Evolutionary conservation across 2,888 invertebrate genomes (phyloP).

Genomic region (Meliscaeva auricollis): DNA sequence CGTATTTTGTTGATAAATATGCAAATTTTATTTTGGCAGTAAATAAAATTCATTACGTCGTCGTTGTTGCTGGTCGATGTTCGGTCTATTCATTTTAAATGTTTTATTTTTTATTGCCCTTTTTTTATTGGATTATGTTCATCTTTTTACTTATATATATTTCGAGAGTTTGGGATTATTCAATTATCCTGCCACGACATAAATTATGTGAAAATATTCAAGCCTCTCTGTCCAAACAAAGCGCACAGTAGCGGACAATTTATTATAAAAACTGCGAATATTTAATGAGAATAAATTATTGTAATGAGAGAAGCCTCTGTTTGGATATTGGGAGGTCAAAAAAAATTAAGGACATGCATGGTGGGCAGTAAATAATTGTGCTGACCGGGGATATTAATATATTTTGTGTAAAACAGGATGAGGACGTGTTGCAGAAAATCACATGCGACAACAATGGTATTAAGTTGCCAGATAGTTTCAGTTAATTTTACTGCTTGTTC

Average conservation of each 20-base stretch:
- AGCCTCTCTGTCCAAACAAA: conserved; percentile 29
- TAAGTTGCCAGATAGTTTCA: neutral
- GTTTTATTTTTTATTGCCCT: conserved; percentile 4
- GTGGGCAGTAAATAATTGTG: conserved; percentile 8
- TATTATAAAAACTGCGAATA: conserved; percentile 54
- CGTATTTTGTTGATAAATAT: conserved; percentile 51
- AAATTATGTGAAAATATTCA: conserved; percentile 49
- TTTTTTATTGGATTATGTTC: conserved; percentile 65
- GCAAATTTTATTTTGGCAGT: conserved; percentile 74
- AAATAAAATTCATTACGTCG: conserved; percentile 73
- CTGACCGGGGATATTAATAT: neutral
- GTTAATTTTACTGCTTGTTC: neutral
- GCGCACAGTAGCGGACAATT: conserved; percentile 31
- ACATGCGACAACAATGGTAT: neutral
- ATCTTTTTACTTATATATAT: conserved; percentile 31
- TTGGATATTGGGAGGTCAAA: neutral
- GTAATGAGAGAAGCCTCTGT: conserved; percentile 28
- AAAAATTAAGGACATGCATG: neutral
- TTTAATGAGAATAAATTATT: conserved; percentile 54
- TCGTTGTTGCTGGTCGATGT: conserved; percentile 54
- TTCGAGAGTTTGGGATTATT: conserved; percentile 53
- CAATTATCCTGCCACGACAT: conserved; percentile 66
- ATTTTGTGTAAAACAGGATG: neutral
- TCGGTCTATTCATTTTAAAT: conserved; percentile 60
- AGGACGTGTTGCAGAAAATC: neutral